Conservation (phyloP, 2,888 invertebrate species). For the Noctua comes region DNA sequence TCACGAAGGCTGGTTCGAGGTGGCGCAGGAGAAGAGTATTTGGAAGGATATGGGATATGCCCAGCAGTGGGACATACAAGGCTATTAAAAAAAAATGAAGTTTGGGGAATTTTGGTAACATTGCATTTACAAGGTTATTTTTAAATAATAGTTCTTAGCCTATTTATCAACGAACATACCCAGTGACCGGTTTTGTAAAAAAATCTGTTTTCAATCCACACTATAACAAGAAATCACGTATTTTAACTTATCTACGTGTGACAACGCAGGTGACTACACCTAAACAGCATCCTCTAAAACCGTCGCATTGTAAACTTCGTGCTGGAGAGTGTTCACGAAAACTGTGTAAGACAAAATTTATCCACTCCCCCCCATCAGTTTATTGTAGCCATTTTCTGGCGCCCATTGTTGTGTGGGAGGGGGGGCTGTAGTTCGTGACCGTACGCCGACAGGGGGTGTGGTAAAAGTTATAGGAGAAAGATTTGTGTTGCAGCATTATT, state of each 20-base stretch:
- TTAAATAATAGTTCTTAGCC: neutral
- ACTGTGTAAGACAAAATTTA: constrained; percentile 73
- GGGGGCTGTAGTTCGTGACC: constrained; percentile 70
- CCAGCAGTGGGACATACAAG: no score
- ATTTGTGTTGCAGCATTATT: neutral
- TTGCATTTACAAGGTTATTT: neutral
- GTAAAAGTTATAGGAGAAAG: constrained; percentile 39
- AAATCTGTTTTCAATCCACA: neutral
- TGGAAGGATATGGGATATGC: no score
- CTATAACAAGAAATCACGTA: neutral
- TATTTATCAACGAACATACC: neutral
- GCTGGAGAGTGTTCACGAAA: constrained; percentile 63
- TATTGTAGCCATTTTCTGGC: constrained; percentile 77
- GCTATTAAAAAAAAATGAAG: neutral
- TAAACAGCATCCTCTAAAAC: neutral
- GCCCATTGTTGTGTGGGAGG: constrained; percentile 68
- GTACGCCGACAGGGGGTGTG: constrained; percentile 55
- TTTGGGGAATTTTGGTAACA: neutral
- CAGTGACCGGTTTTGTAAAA: neutral
- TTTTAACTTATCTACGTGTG: neutral
- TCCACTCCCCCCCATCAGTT: constrained; percentile 70
- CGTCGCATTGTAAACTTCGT: constrained; percentile 43
- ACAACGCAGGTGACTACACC: neutral
- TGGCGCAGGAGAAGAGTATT: no score
- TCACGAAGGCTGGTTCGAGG: no score